A percentile compares a stretch with the other conserved stretches of the same genome.
Evolutionary conservation across 2,888 invertebrate species (phyloP).

Genomic region (Sisyra terminalis): DNA sequence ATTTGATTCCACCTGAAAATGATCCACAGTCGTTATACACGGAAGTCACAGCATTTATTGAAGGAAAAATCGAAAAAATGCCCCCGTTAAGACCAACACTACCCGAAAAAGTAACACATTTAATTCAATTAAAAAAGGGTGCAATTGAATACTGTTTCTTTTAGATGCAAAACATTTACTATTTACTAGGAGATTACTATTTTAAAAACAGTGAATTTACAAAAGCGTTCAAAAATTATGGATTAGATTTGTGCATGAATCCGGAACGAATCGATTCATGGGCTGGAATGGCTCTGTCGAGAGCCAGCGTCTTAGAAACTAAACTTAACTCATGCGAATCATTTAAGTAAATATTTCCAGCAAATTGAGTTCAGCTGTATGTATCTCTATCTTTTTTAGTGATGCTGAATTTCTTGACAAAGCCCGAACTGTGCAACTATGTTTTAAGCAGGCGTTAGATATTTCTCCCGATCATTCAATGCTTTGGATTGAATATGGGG

Average conservation of each 20-base stretch:
- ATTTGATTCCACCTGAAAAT: conserved; percentile 47
- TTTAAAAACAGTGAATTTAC: conserved; percentile 71
- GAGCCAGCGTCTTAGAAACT: conserved; percentile 59
- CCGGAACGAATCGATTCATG: conserved; percentile 75
- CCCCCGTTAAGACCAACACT: conserved; percentile 35
- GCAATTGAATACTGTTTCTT: background rate
- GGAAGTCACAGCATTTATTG: conserved; percentile 49
- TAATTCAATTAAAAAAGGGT: background rate
- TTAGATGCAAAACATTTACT: conserved; percentile 61
- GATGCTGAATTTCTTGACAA: conserved; percentile 49
- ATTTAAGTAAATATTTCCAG: conserved; percentile 28
- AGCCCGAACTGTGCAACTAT: conserved; percentile 56
- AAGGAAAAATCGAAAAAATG: conserved; percentile 36
- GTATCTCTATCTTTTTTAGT: conserved; percentile 15
- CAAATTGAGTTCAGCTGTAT: background rate
- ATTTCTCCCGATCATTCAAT: conserved; percentile 56
- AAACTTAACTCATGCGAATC: conserved; percentile 60
- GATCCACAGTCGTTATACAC: conserved; percentile 45
- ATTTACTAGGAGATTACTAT: conserved; percentile 82
- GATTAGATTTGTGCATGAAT: conserved; percentile 66
- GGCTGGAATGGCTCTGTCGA: conserved; percentile 78
- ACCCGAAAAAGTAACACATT: conserved; percentile 21
- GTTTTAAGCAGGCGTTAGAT: conserved; percentile 65
- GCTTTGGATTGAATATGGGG: conserved; percentile 83
- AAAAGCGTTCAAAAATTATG: conserved; percentile 65